phyloP scores from a whole-genome alignment of 2,797 vertebrate genomes.

The Chaetophractus vellerosus region DNA sequence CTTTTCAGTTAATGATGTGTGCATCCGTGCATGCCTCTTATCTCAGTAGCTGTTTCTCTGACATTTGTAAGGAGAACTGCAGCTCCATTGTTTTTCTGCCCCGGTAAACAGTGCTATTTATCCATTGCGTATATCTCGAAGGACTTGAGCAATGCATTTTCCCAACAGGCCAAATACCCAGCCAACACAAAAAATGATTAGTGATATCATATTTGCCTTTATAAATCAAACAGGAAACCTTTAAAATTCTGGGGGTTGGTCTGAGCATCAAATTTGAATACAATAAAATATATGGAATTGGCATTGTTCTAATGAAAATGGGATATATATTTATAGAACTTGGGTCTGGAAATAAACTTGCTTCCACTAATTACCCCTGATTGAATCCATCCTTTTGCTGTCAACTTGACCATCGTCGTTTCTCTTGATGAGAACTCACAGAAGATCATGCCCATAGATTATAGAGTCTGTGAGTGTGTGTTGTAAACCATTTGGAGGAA shows the following conservation, averaged over 20 bases:
- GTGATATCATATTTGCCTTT: neutral
- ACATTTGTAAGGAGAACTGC: neutral
- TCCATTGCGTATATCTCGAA: accelerated
- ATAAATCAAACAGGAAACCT: neutral
- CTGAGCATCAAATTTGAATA: neutral
- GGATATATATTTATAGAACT: neutral
- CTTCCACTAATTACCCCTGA: too few species aligned
- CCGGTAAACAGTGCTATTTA: neutral
- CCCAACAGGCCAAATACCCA: too few species aligned
- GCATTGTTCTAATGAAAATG: neutral
- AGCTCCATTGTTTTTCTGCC: neutral
- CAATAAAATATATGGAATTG: accelerated
- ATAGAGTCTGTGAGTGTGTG: too few species aligned
- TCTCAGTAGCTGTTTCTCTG: neutral
- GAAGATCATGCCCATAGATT: neutral
- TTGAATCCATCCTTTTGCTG: neutral
- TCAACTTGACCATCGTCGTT: neutral
- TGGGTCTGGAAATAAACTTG: neutral
- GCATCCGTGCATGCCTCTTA: accelerated
- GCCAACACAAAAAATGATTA: neutral
- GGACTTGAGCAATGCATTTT: neutral
- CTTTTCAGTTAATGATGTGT: neutral
- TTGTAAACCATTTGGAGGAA: neutral
- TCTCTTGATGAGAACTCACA: neutral
- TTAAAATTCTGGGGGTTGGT: neutral